A percentile compares a stretch with the other conserved stretches of the same genome.
These are phyloP conservation scores for Drosophila neotestacea DNA, from an alignment of 2,888 invertebrate genomes.

Conservation along the genomic window DNA sequence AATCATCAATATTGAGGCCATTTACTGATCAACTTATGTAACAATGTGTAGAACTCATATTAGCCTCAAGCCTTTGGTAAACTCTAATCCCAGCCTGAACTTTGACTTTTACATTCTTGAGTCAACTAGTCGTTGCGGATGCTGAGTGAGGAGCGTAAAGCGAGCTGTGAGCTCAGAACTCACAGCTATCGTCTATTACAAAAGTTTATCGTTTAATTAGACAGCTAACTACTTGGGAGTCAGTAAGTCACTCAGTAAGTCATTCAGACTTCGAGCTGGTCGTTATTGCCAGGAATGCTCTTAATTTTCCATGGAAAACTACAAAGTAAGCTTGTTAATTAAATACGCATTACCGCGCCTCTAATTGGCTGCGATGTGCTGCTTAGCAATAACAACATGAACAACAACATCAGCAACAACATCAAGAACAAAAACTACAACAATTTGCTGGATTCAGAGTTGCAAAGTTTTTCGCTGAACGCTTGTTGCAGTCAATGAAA, in stretches of 20 bases:
- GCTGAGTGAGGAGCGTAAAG: constrained; percentile 7
- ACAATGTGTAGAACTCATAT: constrained; percentile 7
- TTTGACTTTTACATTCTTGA: constrained; percentile 41
- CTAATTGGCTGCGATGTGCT: constrained; percentile 73
- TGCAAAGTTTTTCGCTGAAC: constrained; percentile 51
- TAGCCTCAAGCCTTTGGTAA: constrained; percentile 22
- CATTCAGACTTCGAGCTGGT: constrained; percentile 37
- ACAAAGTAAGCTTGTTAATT: constrained; percentile 79
- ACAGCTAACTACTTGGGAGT: constrained; percentile 58
- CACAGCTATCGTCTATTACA: constrained; percentile 46
- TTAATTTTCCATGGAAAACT: constrained; percentile 74
- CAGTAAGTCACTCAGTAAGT: constrained; percentile 46
- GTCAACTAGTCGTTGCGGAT: constrained; percentile 3
- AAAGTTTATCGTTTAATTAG: constrained; percentile 73
- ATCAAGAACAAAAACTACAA: constrained; percentile 30
- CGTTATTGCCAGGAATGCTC: constrained; percentile 58
- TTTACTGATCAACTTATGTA: constrained; percentile 23
- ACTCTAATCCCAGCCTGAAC: constrained; percentile 19
- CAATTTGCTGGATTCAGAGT: constrained; percentile 48
- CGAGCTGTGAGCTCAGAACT: constrained; percentile 2
- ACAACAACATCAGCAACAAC: constrained; percentile 32
- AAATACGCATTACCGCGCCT: constrained; percentile 79
- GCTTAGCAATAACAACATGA: constrained; percentile 48
- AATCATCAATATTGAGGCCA: constrained; percentile 11
- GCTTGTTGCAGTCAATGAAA: constrained; percentile 46